Base-by-base conservation (phyloP, 1,140 invertebrate genomes). In the Trachymyrmex septentrionalis region DNA sequence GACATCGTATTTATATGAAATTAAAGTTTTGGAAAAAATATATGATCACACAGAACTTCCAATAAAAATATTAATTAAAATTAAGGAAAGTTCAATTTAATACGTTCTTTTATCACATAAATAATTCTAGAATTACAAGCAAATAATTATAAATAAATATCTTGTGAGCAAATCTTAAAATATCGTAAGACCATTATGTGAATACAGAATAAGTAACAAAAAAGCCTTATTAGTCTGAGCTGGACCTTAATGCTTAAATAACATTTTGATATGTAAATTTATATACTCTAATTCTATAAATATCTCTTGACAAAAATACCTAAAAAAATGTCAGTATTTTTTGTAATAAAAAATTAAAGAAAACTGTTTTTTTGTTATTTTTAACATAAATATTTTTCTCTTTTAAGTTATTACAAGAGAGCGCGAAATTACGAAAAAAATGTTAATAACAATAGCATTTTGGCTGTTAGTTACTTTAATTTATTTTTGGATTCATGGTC, bases 391-490 rank as follows among this genome's bases (percentile, higher is more conserved):
- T 48, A 24, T 59, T 82, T 38, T 19, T 66, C 10, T 73, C 16
- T 64, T 64, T 1, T n/a, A 63, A 14, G 16, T 27, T 71, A 81
- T 87, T 9, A 44, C 63, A 1, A 71, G 1, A 50, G 4, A 53
- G 0, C 30, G 63, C n/a, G 2, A 63, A 76, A 44, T 77, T 19
- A 57, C 64, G 34, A 21, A 75, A 85, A 95, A 93, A 87, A 95
- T 95, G 94, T 21, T 94, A 14, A 34, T 92, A 5, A 87, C 89
- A 86, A 87, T 94, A 76, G 88, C 27, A 12, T 86, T 94, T 9
- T 95, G 93, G 94, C 12, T 92, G 44, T 50, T 94, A 27, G 48
- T 92, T 30, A 89, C 27, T 10, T 76, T 95, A 5, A 59, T 95
- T 30, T 12, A 91, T 9, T 16, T 92, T 3, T 95, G 93, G 93